Conservation (phyloP, 1,140 invertebrate genomes). For the Pseudomyrmex dendroicus region DNA sequence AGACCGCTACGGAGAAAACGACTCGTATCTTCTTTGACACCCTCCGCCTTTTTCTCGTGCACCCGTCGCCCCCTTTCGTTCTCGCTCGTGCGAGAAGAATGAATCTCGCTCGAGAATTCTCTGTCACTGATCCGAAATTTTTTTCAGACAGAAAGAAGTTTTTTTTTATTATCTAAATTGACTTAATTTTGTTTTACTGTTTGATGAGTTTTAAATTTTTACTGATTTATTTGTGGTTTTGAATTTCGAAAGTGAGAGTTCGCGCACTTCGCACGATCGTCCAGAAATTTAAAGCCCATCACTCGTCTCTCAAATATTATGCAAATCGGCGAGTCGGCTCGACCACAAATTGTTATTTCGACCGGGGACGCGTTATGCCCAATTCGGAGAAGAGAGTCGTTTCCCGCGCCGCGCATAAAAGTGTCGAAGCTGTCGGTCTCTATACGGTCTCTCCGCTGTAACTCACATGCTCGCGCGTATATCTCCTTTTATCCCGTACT, state of each 20-base stretch:
- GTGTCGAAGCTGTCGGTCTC: not conserved
- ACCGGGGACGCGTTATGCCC: not conserved
- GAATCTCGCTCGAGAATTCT: slow-evolving; percentile 14
- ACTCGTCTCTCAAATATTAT: slow-evolving; percentile 28
- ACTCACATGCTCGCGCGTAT: not conserved
- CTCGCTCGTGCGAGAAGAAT: slow-evolving; percentile 44
- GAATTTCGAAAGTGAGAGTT: too few relatives aligned
- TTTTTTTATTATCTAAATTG: not conserved
- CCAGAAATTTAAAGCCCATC: not conserved
- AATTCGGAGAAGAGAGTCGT: slow-evolving; percentile 30
- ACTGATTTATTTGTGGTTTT: too few relatives aligned
- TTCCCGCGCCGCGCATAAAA: not conserved
- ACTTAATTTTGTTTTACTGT: too few relatives aligned
- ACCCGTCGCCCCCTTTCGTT: slow-evolving; percentile 17
- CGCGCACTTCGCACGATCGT: not conserved
- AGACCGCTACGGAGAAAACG: slow-evolving; percentile 43
- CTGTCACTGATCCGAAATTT: not conserved
- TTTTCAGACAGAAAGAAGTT: not conserved
- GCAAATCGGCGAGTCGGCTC: slow-evolving; percentile 10
- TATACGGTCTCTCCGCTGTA: not conserved
- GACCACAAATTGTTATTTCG: slow-evolving; percentile 6
- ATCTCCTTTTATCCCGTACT: slow-evolving; percentile 1
- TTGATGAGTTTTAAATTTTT: too few relatives aligned
- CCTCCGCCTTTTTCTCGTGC: slow-evolving; percentile 10
- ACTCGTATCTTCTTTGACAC: slow-evolving; percentile 36